A percentile compares a stretch with the other conserved stretches of the same genome.
phyloP scores from a whole-genome alignment of 1,140 invertebrate genomes.

The Notospermus geniculatus region DNA sequence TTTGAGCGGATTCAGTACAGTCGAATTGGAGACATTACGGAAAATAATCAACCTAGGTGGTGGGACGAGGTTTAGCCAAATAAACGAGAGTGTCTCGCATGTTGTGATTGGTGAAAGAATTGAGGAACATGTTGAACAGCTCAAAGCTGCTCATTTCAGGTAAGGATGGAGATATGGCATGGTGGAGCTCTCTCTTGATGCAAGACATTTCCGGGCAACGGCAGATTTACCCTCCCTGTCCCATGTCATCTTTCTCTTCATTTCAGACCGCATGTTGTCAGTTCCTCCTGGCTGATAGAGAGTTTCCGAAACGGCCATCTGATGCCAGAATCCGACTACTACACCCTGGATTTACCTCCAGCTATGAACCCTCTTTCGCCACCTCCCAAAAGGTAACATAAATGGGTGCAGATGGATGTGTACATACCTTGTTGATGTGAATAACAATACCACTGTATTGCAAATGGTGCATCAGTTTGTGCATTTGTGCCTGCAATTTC shows the following conservation, averaged over 20 bases:
- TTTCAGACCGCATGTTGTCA: conserved; percentile 67
- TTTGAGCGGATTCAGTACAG: conserved; percentile 64
- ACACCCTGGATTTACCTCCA: conserved; percentile 29
- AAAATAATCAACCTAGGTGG: conserved; percentile 77
- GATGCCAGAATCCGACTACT: conserved; percentile 60
- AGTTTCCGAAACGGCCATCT: conserved; percentile 66
- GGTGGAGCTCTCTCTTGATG: too few species aligned
- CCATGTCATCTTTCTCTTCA: too few species aligned
- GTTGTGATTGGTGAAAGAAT: conserved; percentile 67
- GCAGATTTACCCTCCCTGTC: too few species aligned
- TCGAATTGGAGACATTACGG: conserved; percentile 71
- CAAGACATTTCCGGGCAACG: too few species aligned
- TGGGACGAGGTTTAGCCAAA: conserved; percentile 71
- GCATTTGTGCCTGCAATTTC: too few species aligned
- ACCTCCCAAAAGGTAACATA: too few species aligned
- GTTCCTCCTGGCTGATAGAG: conserved; percentile 70
- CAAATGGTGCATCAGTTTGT: too few species aligned
- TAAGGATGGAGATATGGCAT: too few species aligned
- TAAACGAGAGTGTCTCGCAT: conserved; percentile 76
- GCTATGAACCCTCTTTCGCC: too few species aligned
- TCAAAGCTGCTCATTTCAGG: conserved; percentile 33
- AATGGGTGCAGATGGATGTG: too few species aligned
- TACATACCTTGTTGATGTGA: too few species aligned
- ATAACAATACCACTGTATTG: too few species aligned
- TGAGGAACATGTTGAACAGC: conserved; percentile 37